These are phyloP conservation scores for Apostichopus californicus DNA, from an alignment of 35 echinoderm and acorn worm species.

Conservation along the genomic window DNA sequence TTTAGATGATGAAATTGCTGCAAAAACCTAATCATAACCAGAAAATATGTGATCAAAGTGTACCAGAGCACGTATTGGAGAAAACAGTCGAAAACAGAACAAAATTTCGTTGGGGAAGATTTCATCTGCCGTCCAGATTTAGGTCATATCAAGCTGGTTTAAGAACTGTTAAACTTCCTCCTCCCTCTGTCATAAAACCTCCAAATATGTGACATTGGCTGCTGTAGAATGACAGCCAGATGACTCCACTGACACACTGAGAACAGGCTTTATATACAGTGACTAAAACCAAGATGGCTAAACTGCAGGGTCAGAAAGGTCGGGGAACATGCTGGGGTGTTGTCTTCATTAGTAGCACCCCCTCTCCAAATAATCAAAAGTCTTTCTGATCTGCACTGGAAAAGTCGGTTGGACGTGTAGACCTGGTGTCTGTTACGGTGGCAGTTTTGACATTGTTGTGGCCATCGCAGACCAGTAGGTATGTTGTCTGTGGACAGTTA, in stretches of 20 bases:
- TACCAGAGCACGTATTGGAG: no score
- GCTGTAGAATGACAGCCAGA: background rate
- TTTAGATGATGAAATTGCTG: no score
- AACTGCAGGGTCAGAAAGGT: background rate
- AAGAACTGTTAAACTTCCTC: background rate
- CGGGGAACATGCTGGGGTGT: background rate
- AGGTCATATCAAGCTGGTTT: background rate
- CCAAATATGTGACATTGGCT: background rate
- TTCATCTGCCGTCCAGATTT: conserved; percentile 35
- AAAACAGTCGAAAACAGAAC: no score
- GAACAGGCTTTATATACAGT: background rate
- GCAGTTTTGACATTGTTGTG: background rate
- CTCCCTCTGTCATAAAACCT: background rate
- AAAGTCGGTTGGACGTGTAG: background rate
- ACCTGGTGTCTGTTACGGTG: background rate
- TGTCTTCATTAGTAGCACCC: background rate
- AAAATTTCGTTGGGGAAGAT: no score
- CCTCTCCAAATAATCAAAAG: background rate
- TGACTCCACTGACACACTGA: background rate
- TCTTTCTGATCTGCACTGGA: background rate
- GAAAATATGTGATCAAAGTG: no score
- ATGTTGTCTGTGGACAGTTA: background rate
- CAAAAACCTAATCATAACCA: no score
- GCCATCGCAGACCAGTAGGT: background rate
- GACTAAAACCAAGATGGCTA: background rate